Evolutionary conservation across 2,888 invertebrate species (phyloP).

Genomic region (Acronicta psi): DNA sequence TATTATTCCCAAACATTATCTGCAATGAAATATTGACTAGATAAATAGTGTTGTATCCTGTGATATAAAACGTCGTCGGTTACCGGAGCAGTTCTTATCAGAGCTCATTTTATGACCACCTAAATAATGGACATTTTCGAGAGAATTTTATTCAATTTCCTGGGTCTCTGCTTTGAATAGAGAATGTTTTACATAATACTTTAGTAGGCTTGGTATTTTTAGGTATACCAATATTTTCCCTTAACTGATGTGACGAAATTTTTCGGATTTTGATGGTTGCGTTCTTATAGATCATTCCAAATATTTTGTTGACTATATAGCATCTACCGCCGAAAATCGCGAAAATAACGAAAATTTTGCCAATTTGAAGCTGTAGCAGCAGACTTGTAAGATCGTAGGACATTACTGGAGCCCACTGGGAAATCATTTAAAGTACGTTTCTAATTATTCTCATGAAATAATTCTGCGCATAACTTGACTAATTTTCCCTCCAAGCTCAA

Average conservation of each 20-base stretch:
- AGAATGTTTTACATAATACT: constrained; percentile 50
- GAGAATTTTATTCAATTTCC: constrained; percentile 61
- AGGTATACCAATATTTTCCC: constrained; percentile 27
- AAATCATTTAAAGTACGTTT: constrained; percentile 53
- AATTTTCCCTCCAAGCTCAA: constrained; percentile 35
- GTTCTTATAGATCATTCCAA: background rate
- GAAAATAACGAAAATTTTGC: constrained; percentile 15
- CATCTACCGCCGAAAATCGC: no score
- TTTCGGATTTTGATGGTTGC: no score
- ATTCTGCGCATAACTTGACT: constrained; percentile 27
- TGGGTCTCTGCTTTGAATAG: constrained; percentile 51
- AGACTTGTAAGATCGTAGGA: no score
- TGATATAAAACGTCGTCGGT: constrained; percentile 52
- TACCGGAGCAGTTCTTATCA: constrained; percentile 59
- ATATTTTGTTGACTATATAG: constrained; percentile 1
- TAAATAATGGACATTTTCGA: constrained; percentile 63
- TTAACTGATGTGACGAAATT: no score
- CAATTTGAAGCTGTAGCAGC: constrained; percentile 22
- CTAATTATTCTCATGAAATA: constrained; percentile 47
- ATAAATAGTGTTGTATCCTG: constrained; percentile 60
- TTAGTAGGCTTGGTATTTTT: constrained; percentile 22
- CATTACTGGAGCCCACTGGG: constrained; percentile 40
- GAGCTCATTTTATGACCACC: constrained; percentile 64
- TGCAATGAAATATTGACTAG: constrained; percentile 62
- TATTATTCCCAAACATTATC: constrained; percentile 49